phyloP scores from a whole-genome alignment of 2,113 vertebrate species.

The Pontoporia blainvillei region DNA sequence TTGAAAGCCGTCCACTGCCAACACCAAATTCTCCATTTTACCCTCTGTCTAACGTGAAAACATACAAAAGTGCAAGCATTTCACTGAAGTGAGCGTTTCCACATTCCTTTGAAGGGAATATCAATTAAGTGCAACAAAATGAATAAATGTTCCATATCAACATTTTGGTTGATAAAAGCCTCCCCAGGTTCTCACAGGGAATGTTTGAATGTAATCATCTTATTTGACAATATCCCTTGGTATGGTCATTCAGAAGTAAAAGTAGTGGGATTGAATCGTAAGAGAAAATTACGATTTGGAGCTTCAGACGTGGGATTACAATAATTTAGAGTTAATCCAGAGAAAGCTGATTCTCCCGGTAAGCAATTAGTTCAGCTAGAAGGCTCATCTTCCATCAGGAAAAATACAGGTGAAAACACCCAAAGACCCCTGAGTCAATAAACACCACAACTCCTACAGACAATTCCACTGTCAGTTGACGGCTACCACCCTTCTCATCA shows the following conservation, averaged over 20 bases:
- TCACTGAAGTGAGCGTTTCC: neutral
- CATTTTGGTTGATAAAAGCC: neutral
- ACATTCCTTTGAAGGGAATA: neutral
- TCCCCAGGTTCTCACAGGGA: neutral
- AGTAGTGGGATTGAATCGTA: neutral
- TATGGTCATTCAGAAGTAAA: neutral
- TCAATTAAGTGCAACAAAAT: neutral
- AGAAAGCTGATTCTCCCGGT: neutral
- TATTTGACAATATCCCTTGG: neutral
- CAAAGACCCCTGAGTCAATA: constrained; percentile 10
- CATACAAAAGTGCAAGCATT: neutral
- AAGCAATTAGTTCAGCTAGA: neutral
- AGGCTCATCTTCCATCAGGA: neutral
- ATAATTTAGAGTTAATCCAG: neutral
- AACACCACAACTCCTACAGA: neutral
- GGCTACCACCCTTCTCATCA: neutral
- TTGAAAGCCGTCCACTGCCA: neutral
- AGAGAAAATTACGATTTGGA: neutral
- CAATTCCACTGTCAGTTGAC: neutral
- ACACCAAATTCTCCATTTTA: neutral
- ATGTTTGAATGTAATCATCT: neutral
- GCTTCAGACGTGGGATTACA: neutral
- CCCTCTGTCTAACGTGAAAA: neutral
- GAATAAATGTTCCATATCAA: neutral
- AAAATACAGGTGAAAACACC: constrained; percentile 3